Base-by-base conservation (phyloP, 2,113 vertebrate genomes). In the Xiphophorus hellerii region DNA sequence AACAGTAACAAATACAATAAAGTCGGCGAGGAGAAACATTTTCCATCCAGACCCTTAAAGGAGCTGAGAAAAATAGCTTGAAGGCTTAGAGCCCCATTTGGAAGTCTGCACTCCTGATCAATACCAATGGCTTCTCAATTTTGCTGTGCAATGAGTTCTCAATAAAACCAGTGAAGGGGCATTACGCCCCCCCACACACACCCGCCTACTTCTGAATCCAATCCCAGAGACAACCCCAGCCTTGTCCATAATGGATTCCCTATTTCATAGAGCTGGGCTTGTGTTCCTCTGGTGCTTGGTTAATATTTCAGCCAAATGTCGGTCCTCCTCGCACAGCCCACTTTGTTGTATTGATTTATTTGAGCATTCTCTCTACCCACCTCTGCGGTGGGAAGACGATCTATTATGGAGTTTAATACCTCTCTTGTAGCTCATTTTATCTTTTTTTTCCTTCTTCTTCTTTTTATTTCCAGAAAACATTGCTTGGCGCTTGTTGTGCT, bases 291-390 rank as follows among this genome's bases (percentile, higher is more conserved):
- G 87, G 73, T 25, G 51, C 90, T 88, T 88, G 87, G 93, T 94
- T 93, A 94, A 94, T 94, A 93, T 94, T 94, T 94, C 93, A 94
- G 88, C 70, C 77, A 37, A 11, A 67, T 85, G 87, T 86, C 91
- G 87, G 60, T 84, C 82, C 72, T 73, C 78, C 83, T 58, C 14
- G 33, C 74, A 75, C 84, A 75, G 76, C 74, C 80, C 89, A 89
- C 82, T 92, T 93, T 92, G 88, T 85, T 85, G 76, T 89, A 94
- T 93, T 94, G 90, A 94, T 92, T 93, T 92, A 94, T 93, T 88
- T 87, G 80, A 66, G 87, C 74, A 79, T 78, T 84, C 82, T 80
- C 44, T 35, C 74, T 44, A 79, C 83, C 82, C 78, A 89, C 84
- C 87, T 85, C 90, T 76, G 83, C 58, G 83, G 76, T 48, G 48